phyloP scores from a whole-genome alignment of 2,797 vertebrate genomes.

The Enteromius fasciolatus region DNA sequence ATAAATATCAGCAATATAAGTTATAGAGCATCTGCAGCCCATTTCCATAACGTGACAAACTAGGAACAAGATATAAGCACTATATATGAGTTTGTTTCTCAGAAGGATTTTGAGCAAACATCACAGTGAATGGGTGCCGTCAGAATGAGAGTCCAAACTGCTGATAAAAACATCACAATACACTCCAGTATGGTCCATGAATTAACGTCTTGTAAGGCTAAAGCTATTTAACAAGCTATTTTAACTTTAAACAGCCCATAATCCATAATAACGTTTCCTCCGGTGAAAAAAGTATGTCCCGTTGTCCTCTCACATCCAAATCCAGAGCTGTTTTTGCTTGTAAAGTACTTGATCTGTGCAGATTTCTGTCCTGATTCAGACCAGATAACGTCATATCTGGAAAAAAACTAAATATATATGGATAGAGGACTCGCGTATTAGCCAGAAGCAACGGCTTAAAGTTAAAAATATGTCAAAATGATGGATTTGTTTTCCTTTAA shows the following conservation, averaged over 20 bases:
- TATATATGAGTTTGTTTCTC: not conserved
- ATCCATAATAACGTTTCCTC: not conserved
- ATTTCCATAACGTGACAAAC: not conserved
- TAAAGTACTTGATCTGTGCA: not conserved
- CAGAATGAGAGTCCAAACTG: not conserved
- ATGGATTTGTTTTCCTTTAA: not conserved
- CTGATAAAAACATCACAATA: not conserved
- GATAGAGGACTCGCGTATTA: not conserved
- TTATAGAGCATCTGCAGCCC: not conserved
- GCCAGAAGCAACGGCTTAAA: not conserved
- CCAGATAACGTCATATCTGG: not conserved
- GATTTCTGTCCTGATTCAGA: not conserved
- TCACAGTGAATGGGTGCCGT: not conserved
- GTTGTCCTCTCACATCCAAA: too few relatives aligned
- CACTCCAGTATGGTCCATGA: not conserved
- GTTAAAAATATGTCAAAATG: not conserved
- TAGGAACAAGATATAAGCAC: not conserved
- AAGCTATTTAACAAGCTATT: not conserved
- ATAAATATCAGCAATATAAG: not conserved
- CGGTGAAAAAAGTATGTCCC: not conserved
- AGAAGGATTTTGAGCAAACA: not conserved
- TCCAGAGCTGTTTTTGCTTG: not conserved
- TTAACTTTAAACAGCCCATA: not conserved
- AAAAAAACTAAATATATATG: not conserved
- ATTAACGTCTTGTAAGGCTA: not conserved